These are phyloP conservation scores for Sphinx pinastri DNA, from an alignment of 2,888 invertebrate species.

Conservation along the genomic window DNA sequence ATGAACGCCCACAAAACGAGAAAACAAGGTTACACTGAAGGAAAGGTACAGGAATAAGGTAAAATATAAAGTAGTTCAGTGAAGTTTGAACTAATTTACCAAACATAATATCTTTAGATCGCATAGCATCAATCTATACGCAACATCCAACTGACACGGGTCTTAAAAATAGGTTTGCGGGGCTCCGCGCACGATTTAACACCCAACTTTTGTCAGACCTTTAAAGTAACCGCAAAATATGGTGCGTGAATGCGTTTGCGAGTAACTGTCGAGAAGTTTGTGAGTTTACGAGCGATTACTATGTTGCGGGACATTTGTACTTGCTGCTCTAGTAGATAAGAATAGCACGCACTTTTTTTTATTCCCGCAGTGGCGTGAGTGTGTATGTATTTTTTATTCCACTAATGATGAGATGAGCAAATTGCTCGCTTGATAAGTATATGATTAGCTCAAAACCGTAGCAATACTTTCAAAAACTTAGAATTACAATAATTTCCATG, in stretches of 20 bases:
- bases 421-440: no score
- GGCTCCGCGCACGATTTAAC: slow-evolving; percentile 40
- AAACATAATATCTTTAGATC: neutral
- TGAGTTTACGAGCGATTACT: slow-evolving; percentile 30
- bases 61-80: no score
- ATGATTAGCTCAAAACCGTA: no score
- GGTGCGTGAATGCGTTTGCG: slow-evolving; percentile 33
- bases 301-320: slow-evolving; percentile 37
- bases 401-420: no score
- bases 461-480: no score
- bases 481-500: no score
- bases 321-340: neutral
- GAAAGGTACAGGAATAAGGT: neutral
- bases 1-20: no score
- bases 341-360: no score
- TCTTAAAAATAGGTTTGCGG: slow-evolving; percentile 33
- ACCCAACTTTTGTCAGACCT: slow-evolving; percentile 38
- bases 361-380: no score
- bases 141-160: slow-evolving; percentile 30
- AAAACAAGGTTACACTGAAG: no score
- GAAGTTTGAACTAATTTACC: no score
- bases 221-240: slow-evolving; percentile 40
- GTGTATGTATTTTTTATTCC: no score
- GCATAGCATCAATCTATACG: neutral
- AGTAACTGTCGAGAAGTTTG: slow-evolving; percentile 21